Base-by-base conservation (phyloP, 30 jellyfish, hydroid and myxozoan species). In the Turritopsis rubra region DNA sequence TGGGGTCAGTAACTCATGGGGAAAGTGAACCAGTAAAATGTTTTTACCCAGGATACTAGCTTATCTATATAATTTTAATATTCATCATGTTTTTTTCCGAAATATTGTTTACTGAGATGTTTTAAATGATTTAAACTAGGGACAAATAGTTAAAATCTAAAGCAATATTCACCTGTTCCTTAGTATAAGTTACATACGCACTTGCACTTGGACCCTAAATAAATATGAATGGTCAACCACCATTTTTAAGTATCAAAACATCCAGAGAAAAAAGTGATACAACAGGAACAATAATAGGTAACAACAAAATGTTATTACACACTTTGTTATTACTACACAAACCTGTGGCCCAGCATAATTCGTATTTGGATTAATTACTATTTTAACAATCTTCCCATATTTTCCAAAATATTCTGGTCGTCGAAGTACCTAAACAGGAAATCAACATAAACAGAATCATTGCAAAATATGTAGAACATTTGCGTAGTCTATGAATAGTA, bases 341-440 rank as follows among this genome's bases (percentile, higher is more conserved):
- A 93, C 99, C 90, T 93, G 99, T 24, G 99, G 99, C 0, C 99
- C 99, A 26, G 99, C 99, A 88, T 93, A 93, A 72, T 93, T 88
- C 31, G 99, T 93, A 73, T 95, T 88, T 7, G 99, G 99, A 79
- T 93, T 93, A 0, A 93, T 87, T 25, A 93, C 96, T 53, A 93
- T 93, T 86, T 93, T 93, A 66, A 93, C 65, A 30, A 93, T 93
- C 72, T 93, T 93, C 65, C 99, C 99, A 88, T 87, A 93, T 86
- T 93, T 93, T 77, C 99, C 99, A 85, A 93, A 88, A 71, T 85
- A 88, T 72, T 93, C 99, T 28, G 85, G 96, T 52, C 92, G 83
- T 75, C 79, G 89, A 30, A 93, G 81, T 66, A 93, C 96, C 99
- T 93, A 27, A 41, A 72, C 26, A 25, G 27, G 29, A 41, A 24